Conservation (phyloP, 2,888 invertebrate species). For the Geotrupes spiniger region DNA sequence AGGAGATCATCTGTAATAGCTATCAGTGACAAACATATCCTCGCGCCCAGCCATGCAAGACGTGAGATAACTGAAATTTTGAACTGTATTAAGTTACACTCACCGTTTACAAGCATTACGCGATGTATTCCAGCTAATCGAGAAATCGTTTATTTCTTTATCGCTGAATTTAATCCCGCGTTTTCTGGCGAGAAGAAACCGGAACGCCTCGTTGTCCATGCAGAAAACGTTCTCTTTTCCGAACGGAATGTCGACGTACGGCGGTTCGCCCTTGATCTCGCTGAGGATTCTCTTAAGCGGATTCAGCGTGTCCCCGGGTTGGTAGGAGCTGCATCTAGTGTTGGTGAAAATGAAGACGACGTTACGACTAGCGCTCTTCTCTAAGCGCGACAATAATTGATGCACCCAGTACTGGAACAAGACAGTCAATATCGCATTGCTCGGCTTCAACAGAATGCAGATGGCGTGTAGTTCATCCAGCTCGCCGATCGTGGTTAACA, state of each 20-base stretch:
- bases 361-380: constrained; percentile 23
- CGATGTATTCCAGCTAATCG: constrained; percentile 20
- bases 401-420: constrained; percentile 27
- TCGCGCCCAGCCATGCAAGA: too few species aligned
- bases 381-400: constrained; percentile 21
- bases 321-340: constrained; percentile 21
- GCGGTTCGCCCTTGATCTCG: constrained; percentile 14
- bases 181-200: constrained; percentile 17
- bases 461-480: constrained; percentile 22
- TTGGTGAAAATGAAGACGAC: constrained; percentile 26
- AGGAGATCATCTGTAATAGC: too few species aligned
- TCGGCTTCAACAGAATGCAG: constrained; percentile 26
- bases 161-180: constrained; percentile 11
- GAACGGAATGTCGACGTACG: constrained; percentile 18
- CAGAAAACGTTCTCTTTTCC: constrained; percentile 18
- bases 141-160: constrained; percentile 11
- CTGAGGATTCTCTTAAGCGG: constrained; percentile 14
- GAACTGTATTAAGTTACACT: constrained; percentile 7
- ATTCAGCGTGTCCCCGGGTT: constrained; percentile 24
- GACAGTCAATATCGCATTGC: constrained; percentile 21
- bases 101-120: constrained; percentile 10
- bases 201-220: constrained; percentile 24
- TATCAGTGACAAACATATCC: too few species aligned
- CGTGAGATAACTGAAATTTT: too few species aligned
- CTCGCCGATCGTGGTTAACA: constrained; percentile 23